Evolutionary conservation across 1,140 invertebrate genomes (phyloP).

Genomic region (Drosophila tropicalis): DNA sequence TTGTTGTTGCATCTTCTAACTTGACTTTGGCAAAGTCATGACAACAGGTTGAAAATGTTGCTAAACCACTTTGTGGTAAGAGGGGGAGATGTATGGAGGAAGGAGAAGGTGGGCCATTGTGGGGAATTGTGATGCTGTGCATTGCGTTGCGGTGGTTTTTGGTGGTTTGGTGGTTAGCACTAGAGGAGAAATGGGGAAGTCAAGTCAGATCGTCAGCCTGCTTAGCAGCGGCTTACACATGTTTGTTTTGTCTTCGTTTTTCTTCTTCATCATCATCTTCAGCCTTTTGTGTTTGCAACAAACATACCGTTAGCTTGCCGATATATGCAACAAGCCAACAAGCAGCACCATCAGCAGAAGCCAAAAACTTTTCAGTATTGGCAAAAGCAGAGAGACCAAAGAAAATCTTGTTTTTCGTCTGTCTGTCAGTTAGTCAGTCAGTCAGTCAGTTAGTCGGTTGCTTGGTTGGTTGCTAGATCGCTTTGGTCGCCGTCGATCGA

Average conservation of each 20-base stretch:
- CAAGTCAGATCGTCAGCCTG: conserved; percentile 62
- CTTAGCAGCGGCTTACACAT: conserved; percentile 78
- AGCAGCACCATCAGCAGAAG: not conserved
- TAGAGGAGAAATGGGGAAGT: not conserved
- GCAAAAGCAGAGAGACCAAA: not conserved
- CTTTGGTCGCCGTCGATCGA: conserved; percentile 11
- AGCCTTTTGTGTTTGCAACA: conserved; percentile 10
- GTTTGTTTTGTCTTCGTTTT: conserved; percentile 71
- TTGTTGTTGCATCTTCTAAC: conserved; percentile 63
- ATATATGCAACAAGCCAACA: conserved; percentile 11
- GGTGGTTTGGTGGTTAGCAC: not conserved
- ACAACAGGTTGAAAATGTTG: conserved; percentile 80
- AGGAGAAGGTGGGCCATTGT: no score
- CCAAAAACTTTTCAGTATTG: conserved; percentile 1
- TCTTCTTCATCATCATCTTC: not conserved
- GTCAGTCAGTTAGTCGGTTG: no score
- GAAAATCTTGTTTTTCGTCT: conserved; percentile 33
- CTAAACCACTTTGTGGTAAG: conserved; percentile 68
- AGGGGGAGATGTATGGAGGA: no score
- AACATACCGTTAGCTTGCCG: conserved; percentile 50
- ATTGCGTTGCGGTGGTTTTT: not conserved
- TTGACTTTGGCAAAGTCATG: conserved; percentile 81
- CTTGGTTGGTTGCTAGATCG: conserved; percentile 11
- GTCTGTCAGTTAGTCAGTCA: no score
- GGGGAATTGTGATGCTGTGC: no score